Conservation (phyloP, 2,888 invertebrate genomes). For the Epinotia bilunana region DNA sequence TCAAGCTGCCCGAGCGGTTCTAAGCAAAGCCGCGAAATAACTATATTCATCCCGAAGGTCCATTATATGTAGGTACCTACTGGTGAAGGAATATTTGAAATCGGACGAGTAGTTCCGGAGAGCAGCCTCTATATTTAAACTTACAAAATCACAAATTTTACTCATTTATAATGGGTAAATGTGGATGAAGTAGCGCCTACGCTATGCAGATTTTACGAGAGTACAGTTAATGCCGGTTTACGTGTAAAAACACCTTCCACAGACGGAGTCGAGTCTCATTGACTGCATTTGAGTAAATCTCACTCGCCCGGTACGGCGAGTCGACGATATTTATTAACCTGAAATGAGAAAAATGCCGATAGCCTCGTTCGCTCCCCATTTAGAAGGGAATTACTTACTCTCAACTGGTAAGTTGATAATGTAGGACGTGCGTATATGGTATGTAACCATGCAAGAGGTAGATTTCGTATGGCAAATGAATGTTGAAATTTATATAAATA, state of each 20-base stretch:
- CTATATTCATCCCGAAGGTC: no score
- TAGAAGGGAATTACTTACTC: constrained; percentile 49
- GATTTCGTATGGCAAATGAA: constrained; percentile 17
- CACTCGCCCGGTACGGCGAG: constrained; percentile 61
- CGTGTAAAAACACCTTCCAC: constrained; percentile 38
- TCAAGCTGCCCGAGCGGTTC: no score
- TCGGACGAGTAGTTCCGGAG: no score
- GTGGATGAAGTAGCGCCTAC: constrained; percentile 29
- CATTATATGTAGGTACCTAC: no score
- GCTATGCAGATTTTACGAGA: constrained; percentile 41
- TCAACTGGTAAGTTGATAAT: constrained; percentile 44
- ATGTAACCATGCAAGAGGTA: neutral
- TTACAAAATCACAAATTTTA: no score
- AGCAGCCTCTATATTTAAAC: no score
- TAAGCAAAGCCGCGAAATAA: no score
- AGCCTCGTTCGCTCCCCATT: constrained; percentile 57
- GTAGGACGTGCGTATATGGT: constrained; percentile 45
- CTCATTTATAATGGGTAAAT: no score
- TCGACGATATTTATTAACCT: constrained; percentile 78
- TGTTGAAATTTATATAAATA: neutral
- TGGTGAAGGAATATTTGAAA: no score
- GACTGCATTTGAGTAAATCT: constrained; percentile 69
- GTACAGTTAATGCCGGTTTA: constrained; percentile 43
- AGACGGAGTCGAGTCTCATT: constrained; percentile 55
- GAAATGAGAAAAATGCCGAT: constrained; percentile 76